Evolutionary conservation across 2,113 vertebrate genomes (phyloP).

Genomic region (Noctilio leporinus): DNA sequence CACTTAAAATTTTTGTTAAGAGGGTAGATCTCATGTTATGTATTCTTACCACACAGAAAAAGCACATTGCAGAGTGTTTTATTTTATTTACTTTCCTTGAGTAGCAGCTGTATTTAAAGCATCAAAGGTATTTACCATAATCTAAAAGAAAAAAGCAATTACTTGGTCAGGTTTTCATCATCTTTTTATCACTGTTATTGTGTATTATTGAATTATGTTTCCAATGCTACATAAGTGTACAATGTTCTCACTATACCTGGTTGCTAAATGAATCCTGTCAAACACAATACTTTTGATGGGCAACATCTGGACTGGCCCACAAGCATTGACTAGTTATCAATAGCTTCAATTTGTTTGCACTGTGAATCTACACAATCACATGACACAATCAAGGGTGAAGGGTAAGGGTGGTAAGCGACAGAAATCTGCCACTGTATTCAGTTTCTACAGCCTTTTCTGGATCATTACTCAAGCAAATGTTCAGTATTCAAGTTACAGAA

Average conservation of each 20-base stretch:
- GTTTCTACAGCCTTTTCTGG: not conserved
- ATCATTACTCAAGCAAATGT: not conserved
- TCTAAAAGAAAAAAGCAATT: not conserved
- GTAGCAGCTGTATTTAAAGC: not conserved
- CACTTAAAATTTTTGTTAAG: not conserved
- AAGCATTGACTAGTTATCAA: not conserved
- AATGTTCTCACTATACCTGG: not conserved
- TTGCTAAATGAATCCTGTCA: not conserved
- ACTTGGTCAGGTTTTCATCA: not conserved
- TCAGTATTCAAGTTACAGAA: not conserved
- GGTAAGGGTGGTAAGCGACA: fast-evolving
- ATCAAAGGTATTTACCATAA: not conserved
- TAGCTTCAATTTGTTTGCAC: not conserved
- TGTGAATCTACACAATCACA: not conserved
- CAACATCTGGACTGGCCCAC: not conserved
- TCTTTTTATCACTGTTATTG: not conserved
- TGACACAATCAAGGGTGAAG: not conserved
- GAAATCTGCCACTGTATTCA: not conserved
- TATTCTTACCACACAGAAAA: not conserved
- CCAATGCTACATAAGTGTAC: not conserved
- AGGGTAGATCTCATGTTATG: not conserved
- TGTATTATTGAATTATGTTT: not conserved
- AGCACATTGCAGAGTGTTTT: not conserved
- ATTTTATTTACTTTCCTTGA: not conserved
- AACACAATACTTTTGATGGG: not conserved